Evolutionary conservation across 2,888 invertebrate genomes (phyloP).

Genomic region (Troides aeacus): DNA sequence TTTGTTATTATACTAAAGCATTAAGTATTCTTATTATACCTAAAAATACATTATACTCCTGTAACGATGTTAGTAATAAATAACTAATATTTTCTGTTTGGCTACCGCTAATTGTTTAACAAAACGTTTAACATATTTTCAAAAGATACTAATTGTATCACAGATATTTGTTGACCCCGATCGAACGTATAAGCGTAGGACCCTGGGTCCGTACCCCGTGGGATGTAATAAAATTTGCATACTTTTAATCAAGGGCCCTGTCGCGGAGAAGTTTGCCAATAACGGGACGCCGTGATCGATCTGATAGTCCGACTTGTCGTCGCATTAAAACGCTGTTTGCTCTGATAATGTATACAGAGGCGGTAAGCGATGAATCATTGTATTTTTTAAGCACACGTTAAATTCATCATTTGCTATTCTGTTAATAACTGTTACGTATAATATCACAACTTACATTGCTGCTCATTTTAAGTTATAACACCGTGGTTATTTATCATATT

Average conservation of each 20-base stretch:
- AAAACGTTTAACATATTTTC: background rate
- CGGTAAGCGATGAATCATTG: conserved; percentile 34
- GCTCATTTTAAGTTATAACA: too few relatives aligned
- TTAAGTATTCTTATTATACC: background rate
- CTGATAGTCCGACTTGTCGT: conserved; percentile 63
- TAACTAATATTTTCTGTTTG: background rate
- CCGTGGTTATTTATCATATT: too few relatives aligned
- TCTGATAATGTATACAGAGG: conserved; percentile 39
- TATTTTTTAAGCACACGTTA: conserved; percentile 11
- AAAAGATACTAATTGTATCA: conserved; percentile 43
- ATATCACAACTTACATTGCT: background rate
- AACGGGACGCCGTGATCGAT: conserved; percentile 76
- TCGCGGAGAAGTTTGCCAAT: conserved; percentile 81
- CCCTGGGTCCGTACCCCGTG: conserved; percentile 54
- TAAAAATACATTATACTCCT: background rate
- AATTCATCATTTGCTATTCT: background rate
- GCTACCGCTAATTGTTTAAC: background rate
- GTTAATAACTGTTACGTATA: background rate
- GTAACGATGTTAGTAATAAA: too few relatives aligned
- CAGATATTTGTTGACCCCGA: conserved; percentile 47
- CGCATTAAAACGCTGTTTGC: conserved; percentile 60
- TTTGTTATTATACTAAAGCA: background rate
- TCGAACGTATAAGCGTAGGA: conserved; percentile 46
- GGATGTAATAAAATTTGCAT: conserved; percentile 81
- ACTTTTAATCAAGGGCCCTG: conserved; percentile 81